These are phyloP conservation scores for Chrysolina haemoptera DNA, from an alignment of 2,888 invertebrate species.

Conservation along the genomic window DNA sequence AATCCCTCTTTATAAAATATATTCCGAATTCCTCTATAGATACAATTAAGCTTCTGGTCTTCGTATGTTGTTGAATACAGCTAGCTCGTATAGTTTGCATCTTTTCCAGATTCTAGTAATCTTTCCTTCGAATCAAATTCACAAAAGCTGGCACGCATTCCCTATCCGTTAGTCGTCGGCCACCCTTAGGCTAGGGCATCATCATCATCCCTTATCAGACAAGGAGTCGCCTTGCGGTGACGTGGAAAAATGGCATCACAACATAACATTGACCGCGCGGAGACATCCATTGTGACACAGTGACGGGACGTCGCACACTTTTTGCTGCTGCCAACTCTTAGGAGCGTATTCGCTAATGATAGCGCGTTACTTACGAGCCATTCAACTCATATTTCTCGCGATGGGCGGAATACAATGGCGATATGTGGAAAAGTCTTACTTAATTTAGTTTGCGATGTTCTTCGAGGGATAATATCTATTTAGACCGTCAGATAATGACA, in stretches of 20 bases:
- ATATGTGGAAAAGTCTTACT: background rate
- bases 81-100: background rate
- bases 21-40: too few relatives aligned
- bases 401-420: slow-evolving; percentile 39
- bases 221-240: slow-evolving; percentile 68
- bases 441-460: background rate
- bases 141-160: slow-evolving; percentile 14
- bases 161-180: slow-evolving; percentile 19
- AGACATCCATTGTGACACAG: slow-evolving; percentile 63
- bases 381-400: slow-evolving; percentile 49
- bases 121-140: slow-evolving; percentile 18
- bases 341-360: slow-evolving; percentile 48
- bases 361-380: slow-evolving; percentile 51
- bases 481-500: background rate
- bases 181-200: slow-evolving; percentile 38
- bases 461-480: background rate
- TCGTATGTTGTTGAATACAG: background rate
- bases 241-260: slow-evolving; percentile 69
- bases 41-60: too few relatives aligned
- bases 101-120: slow-evolving; percentile 2
- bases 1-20: too few relatives aligned
- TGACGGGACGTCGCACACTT: slow-evolving; percentile 54
- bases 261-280: slow-evolving; percentile 67
- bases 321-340: slow-evolving; percentile 41
- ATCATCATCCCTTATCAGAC: slow-evolving; percentile 65